Base-by-base conservation (phyloP, 2,888 invertebrate genomes). In the Cheiracanthium punctorium region DNA sequence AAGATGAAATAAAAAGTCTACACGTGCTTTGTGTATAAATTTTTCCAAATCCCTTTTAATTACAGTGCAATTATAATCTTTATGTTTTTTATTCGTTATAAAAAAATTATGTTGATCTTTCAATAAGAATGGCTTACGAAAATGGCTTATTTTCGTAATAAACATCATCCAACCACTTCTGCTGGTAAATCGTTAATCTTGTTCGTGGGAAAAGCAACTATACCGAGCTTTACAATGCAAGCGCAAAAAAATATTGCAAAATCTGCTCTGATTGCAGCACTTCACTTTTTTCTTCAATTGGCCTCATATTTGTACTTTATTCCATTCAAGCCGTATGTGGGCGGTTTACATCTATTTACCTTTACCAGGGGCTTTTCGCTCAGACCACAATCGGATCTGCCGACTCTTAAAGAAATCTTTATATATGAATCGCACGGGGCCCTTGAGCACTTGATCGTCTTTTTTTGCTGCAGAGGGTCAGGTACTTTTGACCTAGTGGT, bases 401-500 rank as follows among this genome's bases (percentile, higher is more conserved):
- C 74, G 17, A 65, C 80, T 72, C 74, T 58, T 32, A 17, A 14
- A 28, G 10, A 58, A 77, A n/a, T 43, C 33, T 43, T 24, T 17
- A 7, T 52, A 24, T 33, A 67, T 12, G n/a, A 1, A 5, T 0
- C n/a, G 7, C 8, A 14, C 33, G 1, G 17, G 43, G 10, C 76
- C 64, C 71, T 71, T 58, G 58, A 80, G 72, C 72, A 80, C 80
- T 80, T 72, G 80, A 80, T 80, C 64, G 64, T 41, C 64, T 48
- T 29, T 48, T 82, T 30, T 82, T 82, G 70, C 73, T 28, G 28
- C 37, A 28, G 24, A 32, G 82, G 82, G 82, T 82, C 82, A 82
- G 82, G 82, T 71, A 82, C 82, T 82, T 75, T 82, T 82, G 82
- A 82, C 75, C 81, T 58, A 69, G 14, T 12, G 74, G 28, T 41